Base-by-base conservation (phyloP, 2,888 invertebrate genomes). In the Pinctada fucata region DNA sequence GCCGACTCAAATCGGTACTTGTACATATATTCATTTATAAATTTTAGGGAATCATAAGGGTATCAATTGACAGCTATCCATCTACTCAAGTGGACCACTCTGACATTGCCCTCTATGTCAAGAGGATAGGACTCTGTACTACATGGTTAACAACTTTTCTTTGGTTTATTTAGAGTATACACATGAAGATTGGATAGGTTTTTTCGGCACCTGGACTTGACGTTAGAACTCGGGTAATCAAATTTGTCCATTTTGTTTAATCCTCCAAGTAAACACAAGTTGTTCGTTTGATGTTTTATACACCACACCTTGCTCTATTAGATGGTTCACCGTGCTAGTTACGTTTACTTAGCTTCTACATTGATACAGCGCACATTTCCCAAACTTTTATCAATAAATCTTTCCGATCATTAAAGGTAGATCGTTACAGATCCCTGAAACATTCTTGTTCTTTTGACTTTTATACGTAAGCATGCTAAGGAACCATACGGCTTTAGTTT, bases 201-300 rank as follows among this genome's bases (percentile, higher is more conserved):
- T 10, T 58, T 58, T 58, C 58, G 13, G 58, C 58, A 58, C 58
- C 58, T 58, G 58, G 58, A 10, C 58, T 58, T 13, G 58, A 10
- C 58, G 58, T 58, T 58, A 58, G 58, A 58, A 10, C 58, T 58
- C 58, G 8, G 13, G 58, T 58, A 58, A 58, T 58, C 58, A 58
- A 58, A 58, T 58, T 58, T 58, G 58, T 58, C 58, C 58, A 13
- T 58, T 58, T 58, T 58, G 58, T 58, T 58, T 58, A 58, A 58
- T 58, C 58, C 58, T 10, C 8, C 6, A 58, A 13, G 13, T 58
- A 58, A 58, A 58, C 58, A 58, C 13, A 10, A 6, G 58, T 6
- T 13, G 8, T 58, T 58, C 58, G 6, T 58, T 58, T 31, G 31
- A 31, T 31, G 31, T 31, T 31, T 31, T 58, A 58, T 58, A 58